Percentiles rank a stretch among this genome's conserved stretches.
phyloP scores from a whole-genome alignment of 2,888 invertebrate species.

The Drosophila trichaetosa region DNA sequence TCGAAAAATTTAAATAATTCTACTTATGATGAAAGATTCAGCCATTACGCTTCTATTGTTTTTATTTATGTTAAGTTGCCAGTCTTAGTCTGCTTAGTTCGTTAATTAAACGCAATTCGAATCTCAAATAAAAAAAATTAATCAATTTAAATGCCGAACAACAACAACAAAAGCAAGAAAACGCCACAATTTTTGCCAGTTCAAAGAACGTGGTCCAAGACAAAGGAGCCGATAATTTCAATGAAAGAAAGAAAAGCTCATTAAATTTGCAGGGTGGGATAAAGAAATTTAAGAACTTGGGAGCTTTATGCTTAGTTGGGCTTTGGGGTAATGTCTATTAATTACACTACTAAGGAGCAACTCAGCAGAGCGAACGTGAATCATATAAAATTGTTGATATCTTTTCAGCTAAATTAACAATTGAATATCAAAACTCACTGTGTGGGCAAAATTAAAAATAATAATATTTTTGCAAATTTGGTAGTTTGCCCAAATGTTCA shows the following conservation, averaged over 20 bases:
- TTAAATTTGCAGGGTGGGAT: slow-evolving; percentile 34
- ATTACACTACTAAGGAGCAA: slow-evolving; percentile 10
- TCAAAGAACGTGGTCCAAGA: slow-evolving; percentile 36
- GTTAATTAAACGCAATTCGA: slow-evolving; percentile 24
- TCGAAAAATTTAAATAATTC: not conserved
- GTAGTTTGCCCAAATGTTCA: slow-evolving; percentile 40
- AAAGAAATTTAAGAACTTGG: slow-evolving; percentile 11
- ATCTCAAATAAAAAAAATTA: slow-evolving; percentile 47
- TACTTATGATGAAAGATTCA: not conserved
- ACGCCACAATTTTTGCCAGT: slow-evolving; percentile 1
- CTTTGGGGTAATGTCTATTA: slow-evolving; percentile 42
- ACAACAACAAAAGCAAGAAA: slow-evolving; percentile 1
- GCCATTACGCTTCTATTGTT: not conserved
- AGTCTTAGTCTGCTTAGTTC: not conserved
- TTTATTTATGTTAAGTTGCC: not conserved
- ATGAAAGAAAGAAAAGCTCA: slow-evolving; percentile 34
- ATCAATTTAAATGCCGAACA: slow-evolving; percentile 35
- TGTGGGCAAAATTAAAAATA: slow-evolving; percentile 35
- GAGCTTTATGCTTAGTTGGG: slow-evolving; percentile 38
- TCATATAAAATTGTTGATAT: not conserved
- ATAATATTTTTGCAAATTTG: slow-evolving; percentile 27
- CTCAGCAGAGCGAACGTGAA: not conserved
- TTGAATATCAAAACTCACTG: slow-evolving; percentile 8
- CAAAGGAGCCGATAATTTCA: slow-evolving; percentile 18
- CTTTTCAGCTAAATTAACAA: slow-evolving; percentile 3